Percentiles rank a stretch among this genome's conserved stretches.
phyloP scores from a whole-genome alignment of 2,113 vertebrate species.

The Alosa alosa region DNA sequence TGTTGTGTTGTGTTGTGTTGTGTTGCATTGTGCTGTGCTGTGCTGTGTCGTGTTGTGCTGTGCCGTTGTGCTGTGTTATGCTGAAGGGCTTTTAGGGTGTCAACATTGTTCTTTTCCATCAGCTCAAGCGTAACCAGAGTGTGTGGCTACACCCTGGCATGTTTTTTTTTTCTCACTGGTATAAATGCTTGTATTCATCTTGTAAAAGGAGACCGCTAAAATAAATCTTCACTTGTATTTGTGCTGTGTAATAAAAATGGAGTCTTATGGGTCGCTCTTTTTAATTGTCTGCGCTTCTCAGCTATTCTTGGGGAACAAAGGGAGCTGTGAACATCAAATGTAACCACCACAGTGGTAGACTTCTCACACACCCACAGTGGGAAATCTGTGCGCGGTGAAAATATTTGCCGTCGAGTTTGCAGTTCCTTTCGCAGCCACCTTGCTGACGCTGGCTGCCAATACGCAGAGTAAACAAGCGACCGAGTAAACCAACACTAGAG shows the following conservation, averaged over 20 bases:
- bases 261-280: conserved; percentile 26
- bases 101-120: conserved; percentile 31
- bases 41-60: background rate
- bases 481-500: background rate
- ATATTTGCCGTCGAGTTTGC: background rate
- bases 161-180: conserved; percentile 29
- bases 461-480: background rate
- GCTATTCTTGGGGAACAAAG: conserved; percentile 37
- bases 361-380: background rate
- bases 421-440: background rate
- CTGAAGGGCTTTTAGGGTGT: background rate
- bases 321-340: conserved; percentile 29
- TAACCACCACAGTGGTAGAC: conserved; percentile 6
- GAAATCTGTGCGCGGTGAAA: background rate
- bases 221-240: conserved; percentile 30
- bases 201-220: conserved; percentile 49
- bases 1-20: background rate
- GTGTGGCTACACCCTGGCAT: conserved; percentile 27
- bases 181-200: conserved; percentile 44
- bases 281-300: conserved; percentile 39
- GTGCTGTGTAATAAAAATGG: conserved; percentile 43
- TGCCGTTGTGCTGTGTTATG: background rate
- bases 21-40: background rate
- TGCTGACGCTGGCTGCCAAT: background rate
- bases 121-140: conserved; percentile 30